Percentiles rank a stretch among this genome's conserved stretches.
phyloP scores from a whole-genome alignment of 30 jellyfish, hydroid and myxozoan genomes.

The Nemopilema nomurai region DNA sequence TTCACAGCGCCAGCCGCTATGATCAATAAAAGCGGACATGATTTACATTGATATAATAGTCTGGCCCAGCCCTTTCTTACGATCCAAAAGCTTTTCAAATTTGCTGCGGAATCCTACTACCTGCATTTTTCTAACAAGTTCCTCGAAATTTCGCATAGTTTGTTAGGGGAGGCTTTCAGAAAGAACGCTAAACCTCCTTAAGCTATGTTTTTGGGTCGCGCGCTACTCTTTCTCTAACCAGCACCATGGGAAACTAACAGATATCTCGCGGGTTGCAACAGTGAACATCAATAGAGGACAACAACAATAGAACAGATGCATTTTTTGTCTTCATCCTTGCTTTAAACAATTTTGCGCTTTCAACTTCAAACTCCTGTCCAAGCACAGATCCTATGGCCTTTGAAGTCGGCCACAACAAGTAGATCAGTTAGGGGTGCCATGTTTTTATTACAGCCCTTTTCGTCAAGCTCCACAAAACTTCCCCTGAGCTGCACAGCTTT shows the following conservation, averaged over 20 bases:
- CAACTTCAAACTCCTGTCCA: not conserved
- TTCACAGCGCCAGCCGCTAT: not conserved
- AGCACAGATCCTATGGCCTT: not conserved
- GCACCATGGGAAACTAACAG: conserved; percentile 43
- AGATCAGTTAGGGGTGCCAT: not conserved
- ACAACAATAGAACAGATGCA: not conserved
- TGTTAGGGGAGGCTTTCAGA: not conserved
- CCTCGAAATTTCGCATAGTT: not conserved
- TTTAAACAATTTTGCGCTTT: not conserved
- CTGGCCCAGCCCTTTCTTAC: not conserved
- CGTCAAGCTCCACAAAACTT: too few species aligned
- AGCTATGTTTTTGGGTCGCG: not conserved
- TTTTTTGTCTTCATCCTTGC: not conserved
- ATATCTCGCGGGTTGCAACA: conserved; percentile 4
- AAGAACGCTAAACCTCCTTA: not conserved
- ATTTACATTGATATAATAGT: not conserved
- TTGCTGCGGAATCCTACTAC: not conserved
- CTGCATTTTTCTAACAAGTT: not conserved
- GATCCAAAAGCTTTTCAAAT: not conserved
- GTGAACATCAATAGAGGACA: not conserved
- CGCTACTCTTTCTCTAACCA: not conserved
- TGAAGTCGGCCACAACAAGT: not conserved
- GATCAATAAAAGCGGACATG: not conserved
- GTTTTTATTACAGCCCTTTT: not conserved
- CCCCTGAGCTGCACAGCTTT: too few species aligned